Evolutionary conservation across 1,140 invertebrate species (phyloP).

Genomic region (Papilio glaucus): DNA sequence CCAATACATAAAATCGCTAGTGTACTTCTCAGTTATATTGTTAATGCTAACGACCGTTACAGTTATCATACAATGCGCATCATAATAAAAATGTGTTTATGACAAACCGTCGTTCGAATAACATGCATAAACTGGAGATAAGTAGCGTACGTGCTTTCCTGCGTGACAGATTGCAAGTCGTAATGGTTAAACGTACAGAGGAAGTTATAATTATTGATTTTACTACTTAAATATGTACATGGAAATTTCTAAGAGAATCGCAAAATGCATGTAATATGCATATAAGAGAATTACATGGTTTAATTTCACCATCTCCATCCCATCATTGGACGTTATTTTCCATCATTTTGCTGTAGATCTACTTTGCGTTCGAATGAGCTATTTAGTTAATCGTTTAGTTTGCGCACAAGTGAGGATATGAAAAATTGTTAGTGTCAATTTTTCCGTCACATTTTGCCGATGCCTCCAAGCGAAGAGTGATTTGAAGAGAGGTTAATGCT

Average conservation of each 20-base stretch:
- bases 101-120: slow-evolving; percentile 10
- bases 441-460: no score
- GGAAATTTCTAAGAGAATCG: background rate
- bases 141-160: slow-evolving; percentile 11
- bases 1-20: background rate
- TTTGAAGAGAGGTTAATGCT: no score
- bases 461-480: no score
- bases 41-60: background rate
- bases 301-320: background rate
- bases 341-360: no score
- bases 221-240: background rate
- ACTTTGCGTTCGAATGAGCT: no score
- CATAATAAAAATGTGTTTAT: slow-evolving; percentile 19
- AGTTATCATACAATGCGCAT: background rate
- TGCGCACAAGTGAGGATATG: no score
- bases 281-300: background rate
- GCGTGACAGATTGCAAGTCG: background rate
- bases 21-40: background rate
- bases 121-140: slow-evolving; percentile 14
- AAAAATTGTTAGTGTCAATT: no score
- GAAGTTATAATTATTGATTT: slow-evolving; percentile 13
- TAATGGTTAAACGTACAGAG: background rate
- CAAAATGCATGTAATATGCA: no score
- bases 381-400: no score
- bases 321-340: no score